These are phyloP conservation scores for Lethenteron reissneri DNA, from an alignment of 2,113 vertebrate species.

Conservation along the genomic window DNA sequence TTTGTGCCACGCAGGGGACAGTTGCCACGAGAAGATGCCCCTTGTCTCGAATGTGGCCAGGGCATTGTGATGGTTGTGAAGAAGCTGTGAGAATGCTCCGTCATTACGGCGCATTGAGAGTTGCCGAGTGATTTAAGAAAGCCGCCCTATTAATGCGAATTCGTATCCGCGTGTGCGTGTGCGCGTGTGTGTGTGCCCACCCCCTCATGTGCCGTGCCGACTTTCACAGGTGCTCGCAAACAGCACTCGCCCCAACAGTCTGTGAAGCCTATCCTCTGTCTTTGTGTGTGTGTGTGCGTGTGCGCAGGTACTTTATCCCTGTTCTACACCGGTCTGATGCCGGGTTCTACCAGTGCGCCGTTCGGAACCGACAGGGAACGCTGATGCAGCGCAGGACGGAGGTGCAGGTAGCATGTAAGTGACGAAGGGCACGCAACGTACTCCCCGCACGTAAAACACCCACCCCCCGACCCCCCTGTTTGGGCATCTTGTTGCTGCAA, in stretches of 20 bases:
- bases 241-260: not conserved
- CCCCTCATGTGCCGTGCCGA: not conserved
- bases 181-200: not conserved
- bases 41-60: too few relatives aligned
- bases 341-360: slow-evolving; percentile 49
- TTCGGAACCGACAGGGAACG: slow-evolving; percentile 54
- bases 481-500: too few relatives aligned
- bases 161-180: not conserved
- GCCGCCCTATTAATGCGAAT: too few relatives aligned
- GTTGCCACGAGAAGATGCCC: too few relatives aligned
- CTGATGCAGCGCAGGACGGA: slow-evolving; percentile 42
- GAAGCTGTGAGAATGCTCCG: too few relatives aligned
- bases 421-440: not conserved
- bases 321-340: slow-evolving; percentile 33
- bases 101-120: too few relatives aligned
- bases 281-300: not conserved
- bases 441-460: too few relatives aligned
- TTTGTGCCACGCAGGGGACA: too few relatives aligned
- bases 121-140: too few relatives aligned
- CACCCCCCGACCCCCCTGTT: too few relatives aligned
- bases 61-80: too few relatives aligned
- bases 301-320: slow-evolving; percentile 31
- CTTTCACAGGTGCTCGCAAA: not conserved
- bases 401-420: slow-evolving; percentile 66
- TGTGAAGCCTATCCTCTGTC: too few relatives aligned